phyloP scores from a whole-genome alignment of 2,113 vertebrate genomes.

The Cisticola juncidis region DNA sequence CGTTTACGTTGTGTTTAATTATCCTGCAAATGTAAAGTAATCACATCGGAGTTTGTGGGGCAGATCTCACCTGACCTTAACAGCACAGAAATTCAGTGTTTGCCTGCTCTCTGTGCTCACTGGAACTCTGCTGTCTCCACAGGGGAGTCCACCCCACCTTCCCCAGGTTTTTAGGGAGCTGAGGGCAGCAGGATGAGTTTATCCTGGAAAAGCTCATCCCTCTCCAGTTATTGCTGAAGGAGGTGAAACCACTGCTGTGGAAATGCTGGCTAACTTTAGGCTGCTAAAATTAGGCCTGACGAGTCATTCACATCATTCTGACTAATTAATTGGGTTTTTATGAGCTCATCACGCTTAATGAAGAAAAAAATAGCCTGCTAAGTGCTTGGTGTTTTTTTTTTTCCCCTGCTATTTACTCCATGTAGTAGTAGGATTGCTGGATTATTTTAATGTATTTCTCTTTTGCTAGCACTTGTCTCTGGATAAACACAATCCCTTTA shows the following conservation, averaged over 20 bases:
- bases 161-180: neutral
- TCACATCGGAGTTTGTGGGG: neutral
- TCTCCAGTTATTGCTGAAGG: neutral
- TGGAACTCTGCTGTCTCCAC: neutral
- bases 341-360: conserved; percentile 21
- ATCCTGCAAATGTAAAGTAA: neutral
- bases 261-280: conserved; percentile 19
- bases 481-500: neutral
- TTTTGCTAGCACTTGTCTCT: neutral
- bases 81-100: neutral
- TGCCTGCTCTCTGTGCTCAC: neutral
- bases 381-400: neutral
- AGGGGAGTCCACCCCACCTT: neutral
- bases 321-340: conserved; percentile 24
- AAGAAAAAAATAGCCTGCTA: conserved; percentile 10
- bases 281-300: conserved; percentile 56
- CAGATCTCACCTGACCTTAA: neutral
- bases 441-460: neutral
- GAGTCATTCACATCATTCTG: conserved; percentile 39
- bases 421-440: neutral
- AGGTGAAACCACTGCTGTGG: neutral
- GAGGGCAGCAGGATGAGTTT: neutral
- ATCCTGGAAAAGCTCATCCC: neutral
- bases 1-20: conserved; percentile 4
- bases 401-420: neutral